These are phyloP conservation scores for Numenius arquata DNA, from an alignment of 2,113 vertebrate species.

Conservation along the genomic window DNA sequence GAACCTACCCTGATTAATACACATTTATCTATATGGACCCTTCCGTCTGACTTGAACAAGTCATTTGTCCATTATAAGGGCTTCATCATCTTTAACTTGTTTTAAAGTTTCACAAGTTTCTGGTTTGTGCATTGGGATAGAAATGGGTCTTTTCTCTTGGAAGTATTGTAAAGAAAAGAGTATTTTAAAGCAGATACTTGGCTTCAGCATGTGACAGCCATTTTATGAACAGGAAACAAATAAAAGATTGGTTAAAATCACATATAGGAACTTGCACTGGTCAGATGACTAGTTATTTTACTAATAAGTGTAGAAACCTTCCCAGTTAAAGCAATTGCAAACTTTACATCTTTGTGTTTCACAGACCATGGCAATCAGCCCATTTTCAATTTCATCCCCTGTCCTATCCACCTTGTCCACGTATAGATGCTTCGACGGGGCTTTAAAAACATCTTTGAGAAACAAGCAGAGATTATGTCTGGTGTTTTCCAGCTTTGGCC, in stretches of 20 bases:
- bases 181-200: background rate
- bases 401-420: background rate
- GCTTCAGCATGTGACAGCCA: background rate
- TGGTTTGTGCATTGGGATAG: background rate
- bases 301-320: background rate
- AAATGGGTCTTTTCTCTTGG: background rate
- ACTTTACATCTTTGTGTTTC: background rate
- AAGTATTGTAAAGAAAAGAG: background rate
- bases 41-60: background rate
- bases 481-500: background rate
- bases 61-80: background rate
- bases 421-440: background rate
- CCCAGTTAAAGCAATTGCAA: background rate
- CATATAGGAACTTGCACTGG: background rate
- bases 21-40: background rate
- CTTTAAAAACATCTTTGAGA: background rate
- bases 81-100: background rate
- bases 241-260: background rate
- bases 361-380: background rate
- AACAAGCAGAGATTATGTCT: background rate
- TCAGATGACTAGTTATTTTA: background rate
- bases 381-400: background rate
- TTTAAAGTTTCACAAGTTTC: background rate
- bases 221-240: background rate
- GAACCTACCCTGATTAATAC: background rate